These are phyloP conservation scores for Conistra vaccinii DNA, from an alignment of 2,888 invertebrate species.

Conservation along the genomic window DNA sequence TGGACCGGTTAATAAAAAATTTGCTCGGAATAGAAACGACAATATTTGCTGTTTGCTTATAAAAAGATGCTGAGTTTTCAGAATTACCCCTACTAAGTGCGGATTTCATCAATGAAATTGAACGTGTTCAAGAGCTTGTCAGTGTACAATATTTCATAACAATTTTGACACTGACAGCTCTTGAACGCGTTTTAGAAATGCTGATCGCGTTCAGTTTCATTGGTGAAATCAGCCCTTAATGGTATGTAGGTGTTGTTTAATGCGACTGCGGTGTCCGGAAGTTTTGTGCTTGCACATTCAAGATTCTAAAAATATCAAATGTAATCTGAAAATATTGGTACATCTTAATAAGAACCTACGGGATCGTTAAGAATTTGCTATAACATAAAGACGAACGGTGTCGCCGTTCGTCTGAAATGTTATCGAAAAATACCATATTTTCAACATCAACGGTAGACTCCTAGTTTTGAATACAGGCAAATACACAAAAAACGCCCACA, in stretches of 20 bases:
- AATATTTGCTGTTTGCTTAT: constrained; percentile 45
- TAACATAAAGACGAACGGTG: not conserved
- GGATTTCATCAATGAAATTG: no score
- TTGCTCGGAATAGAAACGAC: constrained; percentile 53
- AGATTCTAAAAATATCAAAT: not conserved
- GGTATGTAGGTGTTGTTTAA: no score
- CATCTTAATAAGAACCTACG: not conserved
- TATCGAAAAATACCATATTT: not conserved
- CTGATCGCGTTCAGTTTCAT: no score
- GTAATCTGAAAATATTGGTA: not conserved
- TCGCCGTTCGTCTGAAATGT: not conserved
- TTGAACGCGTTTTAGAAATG: no score
- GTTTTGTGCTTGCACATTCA: not conserved
- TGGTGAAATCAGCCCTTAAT: no score
- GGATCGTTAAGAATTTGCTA: not conserved
- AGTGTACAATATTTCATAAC: no score
- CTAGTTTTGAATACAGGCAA: not conserved
- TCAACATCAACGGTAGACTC: not conserved
- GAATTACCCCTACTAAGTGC: constrained; percentile 5
- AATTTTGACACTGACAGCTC: no score
- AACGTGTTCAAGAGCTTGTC: no score
- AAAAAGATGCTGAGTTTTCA: constrained; percentile 33
- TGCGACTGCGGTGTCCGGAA: not conserved
- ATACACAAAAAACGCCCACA: not conserved
- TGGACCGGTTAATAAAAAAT: constrained; percentile 36